A percentile compares a stretch with the other conserved stretches of the same genome.
These are phyloP conservation scores for Chloebia gouldiae DNA, from an alignment of 2,113 vertebrate species.

Conservation along the genomic window DNA sequence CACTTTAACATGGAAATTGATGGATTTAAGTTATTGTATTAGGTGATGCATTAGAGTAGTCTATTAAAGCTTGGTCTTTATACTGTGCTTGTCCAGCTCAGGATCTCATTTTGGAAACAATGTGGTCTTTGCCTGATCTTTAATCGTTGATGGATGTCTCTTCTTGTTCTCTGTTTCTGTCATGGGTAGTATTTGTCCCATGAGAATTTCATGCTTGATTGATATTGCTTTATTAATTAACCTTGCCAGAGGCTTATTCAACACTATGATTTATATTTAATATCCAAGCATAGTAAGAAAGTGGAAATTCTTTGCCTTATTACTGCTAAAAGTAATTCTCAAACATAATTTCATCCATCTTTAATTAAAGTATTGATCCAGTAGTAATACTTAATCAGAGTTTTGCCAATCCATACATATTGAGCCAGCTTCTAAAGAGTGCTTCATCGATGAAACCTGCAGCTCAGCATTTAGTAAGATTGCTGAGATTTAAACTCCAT, in stretches of 20 bases:
- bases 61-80: not conserved
- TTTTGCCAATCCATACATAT: not conserved
- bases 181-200: not conserved
- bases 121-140: not conserved
- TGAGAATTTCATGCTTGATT: not conserved
- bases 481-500: not conserved
- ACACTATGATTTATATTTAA: conserved; percentile 26
- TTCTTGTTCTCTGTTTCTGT: not conserved
- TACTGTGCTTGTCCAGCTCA: not conserved
- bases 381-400: not conserved
- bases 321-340: not conserved
- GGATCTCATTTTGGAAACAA: not conserved
- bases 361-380: conserved; percentile 36
- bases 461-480: not conserved
- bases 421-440: not conserved
- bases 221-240: conserved; percentile 46
- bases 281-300: not conserved
- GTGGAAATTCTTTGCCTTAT: not conserved
- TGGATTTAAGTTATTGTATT: not conserved
- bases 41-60: not conserved
- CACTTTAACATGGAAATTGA: not conserved
- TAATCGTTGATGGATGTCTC: not conserved
- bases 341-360: not conserved
- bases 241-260: conserved; percentile 17
- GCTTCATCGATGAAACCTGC: not conserved